Base-by-base conservation (phyloP, 2,113 vertebrate genomes). In the Benitochromis conjunctus region DNA sequence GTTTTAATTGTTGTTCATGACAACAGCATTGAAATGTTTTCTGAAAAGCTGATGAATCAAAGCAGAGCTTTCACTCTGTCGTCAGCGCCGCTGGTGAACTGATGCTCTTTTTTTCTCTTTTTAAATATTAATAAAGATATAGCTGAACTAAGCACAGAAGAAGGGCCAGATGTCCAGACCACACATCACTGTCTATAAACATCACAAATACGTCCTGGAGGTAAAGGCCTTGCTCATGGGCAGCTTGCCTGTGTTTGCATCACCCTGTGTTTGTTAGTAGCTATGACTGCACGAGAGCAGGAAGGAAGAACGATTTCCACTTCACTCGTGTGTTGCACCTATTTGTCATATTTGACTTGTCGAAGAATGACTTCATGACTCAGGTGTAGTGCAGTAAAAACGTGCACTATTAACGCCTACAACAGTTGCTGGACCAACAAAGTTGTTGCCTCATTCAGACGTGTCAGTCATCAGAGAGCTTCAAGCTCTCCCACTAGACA, bases 1-100 rank as follows among this genome's bases (percentile, higher is more conserved):
- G 7, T 19, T 29, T 4, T 46, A 16, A 24, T 6, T 2, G 64
- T 24, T 14, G 12, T 4, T 43, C n/a, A 3, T 69, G 36, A 69
- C 43, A 13, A 46, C 41, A 31, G 4, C 14, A 48, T 48, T 71
- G 24, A n/a, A 1, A 14, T 69, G 9, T 7, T 46, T 71, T 1
- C 24, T 16, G 13, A 71, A 71, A 12, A 48, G 41, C 66, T 48
- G 66, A 48, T 18, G 38, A 71, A 18, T 46, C 41, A 26, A 46
- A 71, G 41, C 0, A 0, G 21, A 26, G 26, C 46, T 0, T 71
- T 43, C 7, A 14, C 1, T 6, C 62, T 0, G 19, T 38, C 21
- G 34, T 60, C 58, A 62, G 31, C 34, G 7, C 1, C 11, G 31
- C n/a, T 4, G 5, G 0, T 7, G 38, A 41, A 43, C 41, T 12